Evolutionary conservation across 1,140 invertebrate species (phyloP).

Genomic region (Metaphire vulgaris): DNA sequence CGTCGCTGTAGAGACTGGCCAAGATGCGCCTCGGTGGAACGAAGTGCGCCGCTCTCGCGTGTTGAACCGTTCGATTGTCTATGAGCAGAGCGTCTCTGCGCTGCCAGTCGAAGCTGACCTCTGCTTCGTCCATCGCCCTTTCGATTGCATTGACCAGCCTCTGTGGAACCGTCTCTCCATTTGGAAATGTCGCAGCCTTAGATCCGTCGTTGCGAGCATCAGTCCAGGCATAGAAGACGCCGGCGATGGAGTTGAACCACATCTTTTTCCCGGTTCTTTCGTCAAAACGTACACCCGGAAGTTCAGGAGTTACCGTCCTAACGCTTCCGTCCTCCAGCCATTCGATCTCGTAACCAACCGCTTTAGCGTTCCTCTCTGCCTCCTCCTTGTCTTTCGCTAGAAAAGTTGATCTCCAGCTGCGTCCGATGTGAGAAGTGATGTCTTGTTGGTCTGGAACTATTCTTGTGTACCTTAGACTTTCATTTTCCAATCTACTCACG

Average conservation of each 20-base stretch:
- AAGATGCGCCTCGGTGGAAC: background rate
- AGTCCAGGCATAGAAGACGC: slow-evolving; percentile 38
- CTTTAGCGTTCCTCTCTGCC: slow-evolving; percentile 35
- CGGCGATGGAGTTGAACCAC: slow-evolving; percentile 47
- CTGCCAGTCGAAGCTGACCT: slow-evolving; percentile 38
- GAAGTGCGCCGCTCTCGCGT: slow-evolving; percentile 31
- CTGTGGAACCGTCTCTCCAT: slow-evolving; percentile 33
- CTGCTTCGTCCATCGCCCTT: slow-evolving; percentile 34
- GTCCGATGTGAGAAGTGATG: slow-evolving; percentile 33
- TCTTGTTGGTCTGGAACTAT: slow-evolving; percentile 36
- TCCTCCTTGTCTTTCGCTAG: slow-evolving; percentile 33
- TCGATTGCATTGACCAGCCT: slow-evolving; percentile 34
- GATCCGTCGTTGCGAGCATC: slow-evolving; percentile 35
- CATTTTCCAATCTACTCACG: slow-evolving; percentile 34
- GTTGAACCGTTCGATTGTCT: slow-evolving; percentile 40
- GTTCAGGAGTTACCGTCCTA: slow-evolving; percentile 6
- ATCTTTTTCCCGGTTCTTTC: slow-evolving; percentile 37
- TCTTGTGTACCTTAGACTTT: slow-evolving; percentile 36
- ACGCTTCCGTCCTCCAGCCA: slow-evolving; percentile 41
- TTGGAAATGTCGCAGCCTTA: slow-evolving; percentile 5
- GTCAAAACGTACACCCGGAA: slow-evolving; percentile 36
- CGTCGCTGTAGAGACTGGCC: too few species aligned
- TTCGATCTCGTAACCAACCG: slow-evolving; percentile 35
- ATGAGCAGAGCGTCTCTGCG: slow-evolving; percentile 39
- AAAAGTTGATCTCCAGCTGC: slow-evolving; percentile 41